Evolutionary conservation across 2,888 invertebrate genomes (phyloP), one percentile per base, ranked within the genome.

Genomic region (Adela reaumurella): DNA sequence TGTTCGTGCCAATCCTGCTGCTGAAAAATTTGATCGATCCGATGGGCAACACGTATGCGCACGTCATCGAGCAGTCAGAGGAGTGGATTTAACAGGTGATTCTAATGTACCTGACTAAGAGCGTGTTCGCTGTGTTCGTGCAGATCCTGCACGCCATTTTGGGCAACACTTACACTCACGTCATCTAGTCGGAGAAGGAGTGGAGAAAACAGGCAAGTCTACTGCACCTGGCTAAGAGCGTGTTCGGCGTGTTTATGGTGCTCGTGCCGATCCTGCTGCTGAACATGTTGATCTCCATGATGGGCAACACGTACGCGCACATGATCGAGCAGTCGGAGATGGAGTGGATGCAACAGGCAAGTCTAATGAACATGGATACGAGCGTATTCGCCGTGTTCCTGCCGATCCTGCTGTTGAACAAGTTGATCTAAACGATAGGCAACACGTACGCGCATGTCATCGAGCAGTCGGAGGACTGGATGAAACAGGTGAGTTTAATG

Each of bases 1-100:
- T 99, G 50, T 89, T 98, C 58, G 96, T 98, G 52, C 98, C 98
- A 1, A 97, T 98, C 62, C 77, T 98, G 46, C n/a, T n/a, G n/a
- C 83, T 98, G 14, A 98, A 98, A 85, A 98, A 85, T 84, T 84
- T 99, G 70, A 99, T 99, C 56, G 99, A 98, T 54, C 99, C 98
- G 98, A 99, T 99, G 98, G 98, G 98, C 29, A 98, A 98, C 72
- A 99, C 99, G 0, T 99, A 99, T 67, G 94, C 96, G 0, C 93
- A 94, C 59, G 96, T 99, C 51, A 99, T 97, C 58, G 94, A 95
- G 65, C 95, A 97, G 65, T 97, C 97, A 28, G 98, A 98, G 71
- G 98, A 99, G 67, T 99, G 95, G 93, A 91, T 97, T 67, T 95
- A 96, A 67, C 95, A 95, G 83, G 92, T 88, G 61, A 18, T 42